Evolutionary conservation across 2,888 invertebrate genomes (phyloP).

Genomic region (Parapristionchus giblindavisi): DNA sequence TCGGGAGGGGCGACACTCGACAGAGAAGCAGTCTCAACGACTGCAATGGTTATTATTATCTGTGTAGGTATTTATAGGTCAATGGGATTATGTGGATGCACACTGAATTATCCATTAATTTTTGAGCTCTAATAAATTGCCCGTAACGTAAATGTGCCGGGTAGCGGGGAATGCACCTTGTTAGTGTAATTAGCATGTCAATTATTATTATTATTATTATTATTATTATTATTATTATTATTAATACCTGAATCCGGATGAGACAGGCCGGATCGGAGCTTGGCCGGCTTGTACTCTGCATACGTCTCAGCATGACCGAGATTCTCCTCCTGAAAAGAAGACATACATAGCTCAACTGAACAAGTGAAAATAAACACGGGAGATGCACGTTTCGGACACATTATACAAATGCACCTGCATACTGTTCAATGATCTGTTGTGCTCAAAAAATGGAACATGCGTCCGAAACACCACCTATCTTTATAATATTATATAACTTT

Average conservation of each 20-base stretch:
- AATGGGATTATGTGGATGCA: neutral
- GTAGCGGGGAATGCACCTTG: neutral
- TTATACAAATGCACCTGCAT: too few species aligned
- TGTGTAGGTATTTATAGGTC: neutral
- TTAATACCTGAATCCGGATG: constrained; percentile 82
- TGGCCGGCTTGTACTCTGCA: constrained; percentile 95
- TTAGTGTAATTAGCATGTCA: neutral
- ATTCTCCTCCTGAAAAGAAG: constrained; percentile 83
- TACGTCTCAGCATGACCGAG: constrained; percentile 98
- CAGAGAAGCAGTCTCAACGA: constrained; percentile 96
- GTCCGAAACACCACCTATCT: neutral
- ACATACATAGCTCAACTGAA: too few species aligned
- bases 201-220: neutral
- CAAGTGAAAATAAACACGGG: too few species aligned
- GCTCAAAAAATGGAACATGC: too few species aligned
- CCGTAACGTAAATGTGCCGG: neutral
- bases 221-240: neutral
- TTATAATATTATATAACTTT: too few species aligned
- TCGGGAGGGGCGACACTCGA: constrained; percentile 76
- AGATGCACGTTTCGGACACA: too few species aligned
- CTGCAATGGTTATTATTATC: constrained; percentile 72
- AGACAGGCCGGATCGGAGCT: constrained; percentile 81
- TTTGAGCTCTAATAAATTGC: neutral
- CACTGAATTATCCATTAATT: neutral
- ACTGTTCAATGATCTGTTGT: too few species aligned